Base-by-base conservation (phyloP, 1,140 invertebrate genomes). In the Polyergus mexicanus region DNA sequence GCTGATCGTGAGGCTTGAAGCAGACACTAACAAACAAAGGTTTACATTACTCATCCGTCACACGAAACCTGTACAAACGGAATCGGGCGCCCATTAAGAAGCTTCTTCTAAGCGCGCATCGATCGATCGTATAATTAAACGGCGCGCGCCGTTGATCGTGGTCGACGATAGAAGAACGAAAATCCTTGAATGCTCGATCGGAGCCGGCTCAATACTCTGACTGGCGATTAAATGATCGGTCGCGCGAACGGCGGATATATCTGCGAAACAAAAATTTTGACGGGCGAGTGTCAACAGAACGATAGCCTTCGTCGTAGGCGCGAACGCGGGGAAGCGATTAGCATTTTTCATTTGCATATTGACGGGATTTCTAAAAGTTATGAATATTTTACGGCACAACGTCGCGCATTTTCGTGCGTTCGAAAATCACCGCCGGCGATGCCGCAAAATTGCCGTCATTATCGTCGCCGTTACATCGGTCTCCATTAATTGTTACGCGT, bases 341-440 rank as follows among this genome's bases (percentile, higher is more conserved):
- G 93, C 94, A 94, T 95, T 94, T 91, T 89, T 81, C 90, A 94
- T 95, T 95, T 94, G 93, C 94, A 95, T 95, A 95, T 94, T 95
- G 94, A 95, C 94, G 94, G 94, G 93, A 94, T 95, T 95, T 94
- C 93, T 93, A 94, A 95, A 94, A 94, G 93, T 95, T 95, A 95
- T 95, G 94, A 95, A 95, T 95, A 95, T 94, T 95, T 95, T 94
- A 94, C 87, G 86, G 85, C 69, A 2, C 3, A 51, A 4, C 13
- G 38, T 47, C 54, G 65, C 22, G 66, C 54, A 25, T 72, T 81
- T 72, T 60, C 77, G 77, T 65, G 25, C 35, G 44, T 51, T 68
- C 58, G 54, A 22, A 47, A 58, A 38, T 11, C 28, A n/a, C 19
- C 25, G 47, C 13, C 83, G 35, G 35, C 51, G 47, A 41, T 60